These are phyloP conservation scores for Hormaphis cornu DNA, from an alignment of 1,140 invertebrate species.

Conservation along the genomic window DNA sequence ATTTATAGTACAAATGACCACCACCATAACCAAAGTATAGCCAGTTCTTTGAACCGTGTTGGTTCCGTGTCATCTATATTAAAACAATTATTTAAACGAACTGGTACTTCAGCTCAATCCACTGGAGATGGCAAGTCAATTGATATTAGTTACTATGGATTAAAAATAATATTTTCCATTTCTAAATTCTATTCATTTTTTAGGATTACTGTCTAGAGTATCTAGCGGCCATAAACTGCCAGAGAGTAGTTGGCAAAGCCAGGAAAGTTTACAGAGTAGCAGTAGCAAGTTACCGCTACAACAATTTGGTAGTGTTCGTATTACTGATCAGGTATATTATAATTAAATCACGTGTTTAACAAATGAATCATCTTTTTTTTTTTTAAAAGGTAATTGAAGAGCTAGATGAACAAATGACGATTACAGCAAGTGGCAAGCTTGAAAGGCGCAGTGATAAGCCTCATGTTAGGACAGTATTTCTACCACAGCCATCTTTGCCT, in stretches of 20 bases:
- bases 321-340: slow-evolving; percentile 54
- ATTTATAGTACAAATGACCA: slow-evolving; percentile 39
- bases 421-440: slow-evolving; percentile 47
- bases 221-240: slow-evolving; percentile 38
- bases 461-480: not conserved
- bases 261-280: slow-evolving; percentile 4
- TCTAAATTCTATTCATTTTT: not conserved
- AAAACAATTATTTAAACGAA: slow-evolving; percentile 19
- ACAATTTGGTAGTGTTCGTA: slow-evolving; percentile 49
- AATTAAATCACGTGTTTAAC: not conserved
- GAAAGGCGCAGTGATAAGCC: slow-evolving; percentile 44
- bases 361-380: not conserved
- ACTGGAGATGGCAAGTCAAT: not conserved
- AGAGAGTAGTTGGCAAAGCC: not conserved
- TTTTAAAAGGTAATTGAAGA: slow-evolving; percentile 57
- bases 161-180: too few relatives aligned
- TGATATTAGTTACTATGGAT: too few relatives aligned
- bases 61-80: slow-evolving; percentile 61
- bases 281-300: slow-evolving; percentile 15
- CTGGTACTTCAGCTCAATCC: not conserved
- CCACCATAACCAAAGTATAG: slow-evolving; percentile 7
- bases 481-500: not conserved
- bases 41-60: slow-evolving; percentile 49
- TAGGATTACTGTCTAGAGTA: slow-evolving; percentile 51
- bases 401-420: slow-evolving; percentile 68